A percentile compares a stretch with the other conserved stretches of the same genome.
Evolutionary conservation across 1,140 invertebrate genomes (phyloP).

Genomic region (Stegodyphus dumicola): DNA sequence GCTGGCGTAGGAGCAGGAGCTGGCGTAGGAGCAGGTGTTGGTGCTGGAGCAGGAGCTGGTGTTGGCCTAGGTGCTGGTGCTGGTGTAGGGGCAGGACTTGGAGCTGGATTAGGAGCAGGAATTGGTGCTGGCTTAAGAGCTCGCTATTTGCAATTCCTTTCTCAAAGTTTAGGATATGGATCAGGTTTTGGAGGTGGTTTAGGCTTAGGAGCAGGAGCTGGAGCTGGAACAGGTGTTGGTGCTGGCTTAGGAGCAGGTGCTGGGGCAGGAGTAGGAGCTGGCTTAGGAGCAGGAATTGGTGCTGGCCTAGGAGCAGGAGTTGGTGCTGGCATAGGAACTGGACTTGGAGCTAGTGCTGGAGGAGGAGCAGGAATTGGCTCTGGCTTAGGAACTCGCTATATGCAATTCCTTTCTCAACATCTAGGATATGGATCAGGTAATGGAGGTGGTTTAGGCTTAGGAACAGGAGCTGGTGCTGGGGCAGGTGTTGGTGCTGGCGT

Average conservation of each 20-base stretch:
- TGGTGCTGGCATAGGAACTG: background rate
- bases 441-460: background rate
- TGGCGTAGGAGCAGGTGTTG: background rate
- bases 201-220: background rate
- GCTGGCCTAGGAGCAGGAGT: background rate
- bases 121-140: background rate
- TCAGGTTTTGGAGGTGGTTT: background rate
- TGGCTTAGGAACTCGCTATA: background rate
- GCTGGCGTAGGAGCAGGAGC: background rate
- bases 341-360: conserved; percentile 2
- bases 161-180: background rate
- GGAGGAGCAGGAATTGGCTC: background rate
- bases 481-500: background rate
- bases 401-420: background rate
- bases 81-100: background rate
- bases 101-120: background rate
- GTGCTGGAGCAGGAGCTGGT: background rate
- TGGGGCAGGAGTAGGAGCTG: background rate
- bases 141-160: too few species aligned
- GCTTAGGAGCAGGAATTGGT: background rate
- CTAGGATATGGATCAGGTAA: background rate
- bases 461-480: background rate
- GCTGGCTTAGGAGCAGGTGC: background rate
- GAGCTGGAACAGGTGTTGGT: background rate
- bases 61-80: background rate